Evolutionary conservation across 1,140 invertebrate genomes (phyloP).

Genomic region (Drosophila baimaii): DNA sequence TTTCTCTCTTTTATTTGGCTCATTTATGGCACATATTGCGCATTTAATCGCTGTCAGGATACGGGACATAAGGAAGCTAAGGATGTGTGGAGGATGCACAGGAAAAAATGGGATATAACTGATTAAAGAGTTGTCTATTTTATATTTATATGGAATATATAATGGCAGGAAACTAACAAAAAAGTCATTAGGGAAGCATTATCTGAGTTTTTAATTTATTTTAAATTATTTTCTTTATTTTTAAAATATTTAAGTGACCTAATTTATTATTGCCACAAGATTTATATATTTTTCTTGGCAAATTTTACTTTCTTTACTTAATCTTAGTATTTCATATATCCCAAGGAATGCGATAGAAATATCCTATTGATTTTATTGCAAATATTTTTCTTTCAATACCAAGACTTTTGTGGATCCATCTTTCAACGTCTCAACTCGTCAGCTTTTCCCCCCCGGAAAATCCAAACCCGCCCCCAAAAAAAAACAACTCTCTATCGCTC

Average conservation of each 20-base stretch:
- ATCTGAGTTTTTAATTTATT: neutral
- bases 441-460: constrained; percentile 34
- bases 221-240: neutral
- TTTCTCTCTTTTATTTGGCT: constrained; percentile 77
- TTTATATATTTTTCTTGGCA: neutral
- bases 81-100: constrained; percentile 21
- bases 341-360: neutral
- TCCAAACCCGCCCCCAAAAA: neutral
- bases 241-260: neutral
- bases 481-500: constrained; percentile 43
- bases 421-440: constrained; percentile 42
- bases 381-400: constrained; percentile 15
- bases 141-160: too few relatives aligned
- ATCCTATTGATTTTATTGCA: neutral
- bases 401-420: constrained; percentile 20
- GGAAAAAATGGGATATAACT: constrained; percentile 1
- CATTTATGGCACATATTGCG: constrained; percentile 81
- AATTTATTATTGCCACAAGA: neutral
- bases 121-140: too few relatives aligned
- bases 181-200: neutral
- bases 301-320: neutral
- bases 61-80: constrained; percentile 11
- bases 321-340: neutral
- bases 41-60: constrained; percentile 77
- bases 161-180: neutral